These are phyloP conservation scores for Halictus ligatus DNA, from an alignment of 2,888 invertebrate species.

Conservation along the genomic window DNA sequence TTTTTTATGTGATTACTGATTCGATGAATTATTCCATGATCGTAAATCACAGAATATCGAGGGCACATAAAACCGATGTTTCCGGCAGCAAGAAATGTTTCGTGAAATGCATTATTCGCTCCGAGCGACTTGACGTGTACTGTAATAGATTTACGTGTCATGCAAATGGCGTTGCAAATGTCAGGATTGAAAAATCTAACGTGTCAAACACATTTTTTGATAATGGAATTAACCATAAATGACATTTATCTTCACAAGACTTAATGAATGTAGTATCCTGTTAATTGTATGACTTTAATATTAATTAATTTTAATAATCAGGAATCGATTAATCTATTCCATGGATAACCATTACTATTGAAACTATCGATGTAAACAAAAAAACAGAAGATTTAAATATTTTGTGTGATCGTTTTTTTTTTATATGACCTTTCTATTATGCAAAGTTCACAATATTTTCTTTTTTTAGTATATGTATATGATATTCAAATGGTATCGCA, in stretches of 20 bases:
- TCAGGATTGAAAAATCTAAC: constrained; percentile 7
- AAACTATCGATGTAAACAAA: no score
- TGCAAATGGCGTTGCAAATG: constrained; percentile 30
- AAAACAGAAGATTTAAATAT: no score
- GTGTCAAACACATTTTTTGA: neutral
- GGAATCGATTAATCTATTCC: no score
- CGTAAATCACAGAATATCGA: constrained; percentile 54
- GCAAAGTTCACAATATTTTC: no score
- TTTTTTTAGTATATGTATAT: no score
- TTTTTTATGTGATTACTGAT: constrained; percentile 37
- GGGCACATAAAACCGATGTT: constrained; percentile 46
- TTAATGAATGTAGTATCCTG: neutral
- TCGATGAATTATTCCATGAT: constrained; percentile 49
- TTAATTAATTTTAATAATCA: no score
- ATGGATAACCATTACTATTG: no score
- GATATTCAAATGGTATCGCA: no score
- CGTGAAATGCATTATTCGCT: constrained; percentile 41
- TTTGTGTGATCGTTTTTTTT: no score
- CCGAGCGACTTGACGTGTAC: constrained; percentile 24
- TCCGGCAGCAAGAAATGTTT: constrained; percentile 36
- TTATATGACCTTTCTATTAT: no score
- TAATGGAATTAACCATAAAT: neutral
- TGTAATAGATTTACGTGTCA: constrained; percentile 43
- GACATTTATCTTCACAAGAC: no score
- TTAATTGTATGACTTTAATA: no score